phyloP scores from a whole-genome alignment of 1,140 invertebrate genomes.

The Cydia splendana region DNA sequence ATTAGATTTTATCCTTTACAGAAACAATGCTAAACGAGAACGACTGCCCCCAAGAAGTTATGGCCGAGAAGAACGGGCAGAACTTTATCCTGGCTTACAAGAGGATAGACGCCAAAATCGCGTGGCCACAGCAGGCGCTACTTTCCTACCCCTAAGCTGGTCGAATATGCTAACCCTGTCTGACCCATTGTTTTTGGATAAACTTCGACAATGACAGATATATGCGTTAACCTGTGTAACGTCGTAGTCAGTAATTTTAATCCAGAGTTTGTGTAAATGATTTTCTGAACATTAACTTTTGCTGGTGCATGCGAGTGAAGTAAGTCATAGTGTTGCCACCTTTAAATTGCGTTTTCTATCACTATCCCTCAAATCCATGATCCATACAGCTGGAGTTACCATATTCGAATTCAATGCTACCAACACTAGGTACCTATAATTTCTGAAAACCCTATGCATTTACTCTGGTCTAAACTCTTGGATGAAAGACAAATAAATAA shows the following conservation, averaged over 20 bases:
- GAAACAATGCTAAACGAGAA: constrained; percentile 93
- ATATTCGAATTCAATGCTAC: too few species aligned
- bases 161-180: neutral
- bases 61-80: constrained; percentile 85
- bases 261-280: neutral
- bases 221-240: neutral
- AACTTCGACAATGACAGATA: neutral
- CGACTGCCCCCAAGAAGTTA: constrained; percentile 94
- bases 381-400: too few species aligned
- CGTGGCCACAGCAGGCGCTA: constrained; percentile 89
- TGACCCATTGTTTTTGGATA: neutral
- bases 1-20: constrained; percentile 77
- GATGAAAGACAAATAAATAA: constrained; percentile 12
- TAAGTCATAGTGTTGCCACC: neutral
- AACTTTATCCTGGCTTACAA: constrained; percentile 97
- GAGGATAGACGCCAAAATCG: constrained; percentile 96
- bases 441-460: neutral
- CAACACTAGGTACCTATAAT: neutral
- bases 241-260: neutral
- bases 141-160: constrained; percentile 71
- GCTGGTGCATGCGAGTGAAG: neutral
- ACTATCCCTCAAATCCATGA: too few species aligned
- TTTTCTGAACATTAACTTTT: neutral
- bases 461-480: neutral
- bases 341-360: neutral